phyloP scores from a whole-genome alignment of 2,113 vertebrate species.

The Neodontobutis hainanensis region DNA sequence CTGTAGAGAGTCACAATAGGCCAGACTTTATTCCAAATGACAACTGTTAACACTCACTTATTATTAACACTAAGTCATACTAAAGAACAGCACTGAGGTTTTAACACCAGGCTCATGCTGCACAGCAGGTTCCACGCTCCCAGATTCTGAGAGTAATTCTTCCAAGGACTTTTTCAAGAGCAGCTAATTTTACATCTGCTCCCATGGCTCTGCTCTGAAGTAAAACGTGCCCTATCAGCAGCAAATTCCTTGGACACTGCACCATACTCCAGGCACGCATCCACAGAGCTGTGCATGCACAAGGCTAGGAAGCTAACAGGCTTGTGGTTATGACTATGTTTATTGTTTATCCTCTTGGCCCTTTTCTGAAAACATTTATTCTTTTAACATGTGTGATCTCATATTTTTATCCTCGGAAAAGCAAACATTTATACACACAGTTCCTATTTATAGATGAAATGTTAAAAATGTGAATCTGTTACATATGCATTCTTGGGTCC shows the following conservation, averaged over 20 bases:
- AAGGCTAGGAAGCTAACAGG: not conserved
- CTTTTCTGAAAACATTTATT: not conserved
- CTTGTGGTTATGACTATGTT: not conserved
- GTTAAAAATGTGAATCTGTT: too few relatives aligned
- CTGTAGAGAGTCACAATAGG: conserved; percentile 63
- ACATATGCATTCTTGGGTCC: too few relatives aligned
- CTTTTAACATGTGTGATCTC: not conserved
- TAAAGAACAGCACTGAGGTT: not conserved
- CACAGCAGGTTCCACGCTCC: conserved; percentile 15
- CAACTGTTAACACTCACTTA: not conserved
- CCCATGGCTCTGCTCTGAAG: conserved; percentile 30
- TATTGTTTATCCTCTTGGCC: conserved; percentile 5
- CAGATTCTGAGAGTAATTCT: conserved; percentile 17
- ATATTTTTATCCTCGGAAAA: not conserved
- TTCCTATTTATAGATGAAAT: too few relatives aligned
- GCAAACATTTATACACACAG: too few relatives aligned
- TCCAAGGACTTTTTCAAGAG: conserved; percentile 59
- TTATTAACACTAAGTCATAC: conserved; percentile 1
- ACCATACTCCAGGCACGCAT: conserved; percentile 11
- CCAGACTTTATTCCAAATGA: conserved; percentile 34
- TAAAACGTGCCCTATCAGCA: conserved; percentile 43
- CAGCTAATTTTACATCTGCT: conserved; percentile 57
- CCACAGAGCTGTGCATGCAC: not conserved
- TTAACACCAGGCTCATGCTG: conserved; percentile 23
- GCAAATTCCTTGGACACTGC: conserved; percentile 31